These are phyloP conservation scores for Trinectes maculatus DNA, from an alignment of 2,113 vertebrate genomes.

Conservation along the genomic window DNA sequence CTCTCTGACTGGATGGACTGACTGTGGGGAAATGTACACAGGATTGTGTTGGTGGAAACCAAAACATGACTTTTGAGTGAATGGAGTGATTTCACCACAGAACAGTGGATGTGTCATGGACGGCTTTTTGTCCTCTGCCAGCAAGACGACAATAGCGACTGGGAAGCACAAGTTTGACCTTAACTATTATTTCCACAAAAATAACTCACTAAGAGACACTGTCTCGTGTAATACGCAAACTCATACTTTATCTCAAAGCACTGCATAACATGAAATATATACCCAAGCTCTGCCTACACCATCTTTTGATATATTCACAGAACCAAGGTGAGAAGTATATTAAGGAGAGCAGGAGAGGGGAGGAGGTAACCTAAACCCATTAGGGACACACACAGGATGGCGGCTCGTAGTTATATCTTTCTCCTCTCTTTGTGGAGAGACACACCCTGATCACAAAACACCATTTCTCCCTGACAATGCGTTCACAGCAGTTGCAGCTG, in stretches of 20 bases:
- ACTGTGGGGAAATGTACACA: conserved; percentile 53
- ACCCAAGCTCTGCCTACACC: conserved; percentile 32
- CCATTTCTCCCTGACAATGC: conserved; percentile 18
- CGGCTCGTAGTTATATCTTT: conserved; percentile 25
- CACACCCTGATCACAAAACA: conserved; percentile 32
- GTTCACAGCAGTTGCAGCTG: conserved; percentile 16
- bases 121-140: conserved; percentile 3
- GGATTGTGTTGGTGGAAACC: conserved; percentile 47
- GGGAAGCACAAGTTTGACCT: neutral
- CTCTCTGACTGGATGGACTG: conserved; percentile 61
- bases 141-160: neutral
- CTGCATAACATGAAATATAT: neutral
- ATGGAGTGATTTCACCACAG: conserved; percentile 59
- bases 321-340: neutral
- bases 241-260: neutral
- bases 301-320: conserved; percentile 51
- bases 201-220: neutral
- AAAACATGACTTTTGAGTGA: conserved; percentile 55
- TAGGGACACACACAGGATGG: conserved; percentile 41
- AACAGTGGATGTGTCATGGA: conserved; percentile 12
- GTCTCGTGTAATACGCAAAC: neutral
- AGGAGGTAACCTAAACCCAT: conserved; percentile 46
- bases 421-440: conserved; percentile 26
- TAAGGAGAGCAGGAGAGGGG: too few relatives aligned
- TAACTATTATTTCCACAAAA: conserved; percentile 1